Conservation (phyloP, 2,113 vertebrate genomes). For the Salvelinus namaycush region DNA sequence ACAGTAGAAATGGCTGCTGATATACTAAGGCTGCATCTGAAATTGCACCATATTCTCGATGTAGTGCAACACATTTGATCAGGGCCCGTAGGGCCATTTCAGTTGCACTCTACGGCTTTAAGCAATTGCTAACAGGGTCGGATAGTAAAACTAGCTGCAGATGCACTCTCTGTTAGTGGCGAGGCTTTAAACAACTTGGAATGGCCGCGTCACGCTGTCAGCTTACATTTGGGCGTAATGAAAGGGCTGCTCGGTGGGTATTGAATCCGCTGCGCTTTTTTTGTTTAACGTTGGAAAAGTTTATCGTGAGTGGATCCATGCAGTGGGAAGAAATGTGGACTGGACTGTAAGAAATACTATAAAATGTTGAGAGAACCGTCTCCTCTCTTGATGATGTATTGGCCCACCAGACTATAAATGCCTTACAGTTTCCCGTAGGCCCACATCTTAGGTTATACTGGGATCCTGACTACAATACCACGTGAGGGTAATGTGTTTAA, state of each 20-base stretch:
- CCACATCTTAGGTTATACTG: neutral
- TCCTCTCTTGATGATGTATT: neutral
- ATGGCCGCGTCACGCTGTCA: neutral
- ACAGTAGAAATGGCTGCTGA: constrained; percentile 23
- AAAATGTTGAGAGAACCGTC: neutral
- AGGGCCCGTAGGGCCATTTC: too few relatives aligned
- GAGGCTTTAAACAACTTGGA: constrained; percentile 18
- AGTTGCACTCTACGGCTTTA: too few relatives aligned
- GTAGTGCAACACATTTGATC: too few relatives aligned
- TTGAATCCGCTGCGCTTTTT: neutral
- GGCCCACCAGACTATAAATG: neutral
- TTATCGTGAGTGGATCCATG: neutral
- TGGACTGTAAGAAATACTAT: neutral
- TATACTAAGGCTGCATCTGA: neutral
- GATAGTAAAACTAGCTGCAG: constrained; percentile 27
- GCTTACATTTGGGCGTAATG: neutral
- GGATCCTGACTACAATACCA: too few relatives aligned
- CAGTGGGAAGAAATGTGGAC: neutral
- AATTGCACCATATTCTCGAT: too few relatives aligned
- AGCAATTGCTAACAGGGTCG: constrained; percentile 27
- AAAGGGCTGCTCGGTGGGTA: neutral
- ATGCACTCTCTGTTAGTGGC: constrained; percentile 14
- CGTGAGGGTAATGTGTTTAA: too few relatives aligned
- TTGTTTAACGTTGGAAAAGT: neutral
- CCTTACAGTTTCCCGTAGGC: neutral